Evolutionary conservation across 1,140 invertebrate genomes (phyloP), one percentile per base, ranked within the genome.

Genomic region (Lysiphlebus fabarum): DNA sequence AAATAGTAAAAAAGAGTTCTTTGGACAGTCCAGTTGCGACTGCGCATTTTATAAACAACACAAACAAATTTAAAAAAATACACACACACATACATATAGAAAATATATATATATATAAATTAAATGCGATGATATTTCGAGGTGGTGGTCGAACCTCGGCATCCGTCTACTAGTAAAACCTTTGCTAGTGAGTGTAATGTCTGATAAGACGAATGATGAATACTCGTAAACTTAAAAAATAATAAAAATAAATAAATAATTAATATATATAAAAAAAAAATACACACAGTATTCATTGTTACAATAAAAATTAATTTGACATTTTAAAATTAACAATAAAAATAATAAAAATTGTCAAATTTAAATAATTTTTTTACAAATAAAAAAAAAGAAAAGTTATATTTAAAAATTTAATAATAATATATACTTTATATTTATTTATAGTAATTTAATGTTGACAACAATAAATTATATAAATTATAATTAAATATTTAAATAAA

Each of bases 191-290:
- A 58, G 47, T 50, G 37, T 71, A 69, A 71, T 66, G 70, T 57
- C 67, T 69, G 67, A 73, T 72, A 73, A 74, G 65, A 69, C 63
- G 60, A 67, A 65, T 67, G 68, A 72, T 67, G 68, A 66, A 66
- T 68, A 62, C 55, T 62, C 58, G 64, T 65, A 65, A 60, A 63
- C 14, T 33, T 55, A 34, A 38, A 55, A 55, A 55, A 49, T 17
- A 49, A 12, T 49, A 26, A 26, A 26, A 6, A 49, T 11, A n/a
- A 34, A 49, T 11, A 26, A n/a, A n/a, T n/a, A n/a, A n/a, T n/a
- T 17, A 26, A 49, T 17, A 48, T 1, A 33, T 9, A 6, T 7
- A 12, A 48, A 17, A 17, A 49, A 49, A 11, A 49, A 33, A 33
- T 4, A 26, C 1, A 49, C 5, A 49, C 10, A 59, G 67, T 64